Conservation (phyloP, 2,113 vertebrate genomes). For the Sorex araneus region DNA sequence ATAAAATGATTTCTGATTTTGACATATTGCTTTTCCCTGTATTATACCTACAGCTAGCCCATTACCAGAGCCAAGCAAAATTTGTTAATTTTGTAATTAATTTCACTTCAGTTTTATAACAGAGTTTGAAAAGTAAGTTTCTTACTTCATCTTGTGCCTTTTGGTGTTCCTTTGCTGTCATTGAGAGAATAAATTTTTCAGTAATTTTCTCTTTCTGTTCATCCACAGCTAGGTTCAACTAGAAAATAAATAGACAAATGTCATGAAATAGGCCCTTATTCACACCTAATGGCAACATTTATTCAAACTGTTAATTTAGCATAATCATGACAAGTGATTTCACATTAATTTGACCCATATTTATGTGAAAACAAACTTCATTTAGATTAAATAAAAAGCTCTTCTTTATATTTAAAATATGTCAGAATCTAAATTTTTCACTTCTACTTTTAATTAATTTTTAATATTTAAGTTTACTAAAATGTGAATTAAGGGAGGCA, state of each 20-base stretch:
- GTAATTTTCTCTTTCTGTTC: slow-evolving; percentile 81
- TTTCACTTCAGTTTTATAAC: neutral
- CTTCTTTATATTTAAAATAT: slow-evolving; percentile 45
- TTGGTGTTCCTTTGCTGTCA: slow-evolving; percentile 71
- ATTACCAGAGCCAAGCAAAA: slow-evolving; percentile 31
- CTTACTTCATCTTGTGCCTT: slow-evolving; percentile 79
- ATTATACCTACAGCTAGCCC: slow-evolving; percentile 9
- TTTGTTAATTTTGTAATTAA: slow-evolving; percentile 49
- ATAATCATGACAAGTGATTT: slow-evolving; percentile 13
- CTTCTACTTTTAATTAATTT: neutral
- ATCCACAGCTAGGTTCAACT: slow-evolving; percentile 76
- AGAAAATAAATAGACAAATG: slow-evolving; percentile 65
- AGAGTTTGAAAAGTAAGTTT: slow-evolving; percentile 51
- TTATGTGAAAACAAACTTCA: slow-evolving; percentile 34
- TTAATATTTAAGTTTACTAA: slow-evolving; percentile 24
- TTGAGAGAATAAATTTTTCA: slow-evolving; percentile 81
- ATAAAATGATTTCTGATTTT: slow-evolving; percentile 45
- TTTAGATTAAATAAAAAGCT: slow-evolving; percentile 16
- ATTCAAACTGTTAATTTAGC: slow-evolving; percentile 59
- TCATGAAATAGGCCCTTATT: neutral
- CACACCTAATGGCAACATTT: neutral
- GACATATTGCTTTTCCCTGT: slow-evolving; percentile 18
- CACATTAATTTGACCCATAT: neutral
- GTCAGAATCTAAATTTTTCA: slow-evolving; percentile 25
- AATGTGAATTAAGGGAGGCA: neutral